Evolutionary conservation across 2,888 invertebrate genomes (phyloP), one percentile per base, ranked within the genome.

Genomic region (Mythimna pallens): DNA sequence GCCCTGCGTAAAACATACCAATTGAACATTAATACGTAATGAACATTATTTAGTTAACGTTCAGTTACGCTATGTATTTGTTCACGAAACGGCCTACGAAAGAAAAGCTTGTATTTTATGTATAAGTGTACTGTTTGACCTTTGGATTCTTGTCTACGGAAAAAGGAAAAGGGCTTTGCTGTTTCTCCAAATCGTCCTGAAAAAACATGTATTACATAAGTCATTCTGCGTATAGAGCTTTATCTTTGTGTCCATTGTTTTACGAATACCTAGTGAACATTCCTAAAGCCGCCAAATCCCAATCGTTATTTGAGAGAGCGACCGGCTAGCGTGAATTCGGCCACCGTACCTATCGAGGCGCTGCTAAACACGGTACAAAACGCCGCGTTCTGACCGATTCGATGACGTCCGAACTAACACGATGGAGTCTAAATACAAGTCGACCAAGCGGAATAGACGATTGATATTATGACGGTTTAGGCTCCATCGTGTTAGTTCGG

Each of bases 1-100:
- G 88, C 78, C 86, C 88, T 73, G 85, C 87, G 89, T 88, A 89
- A 87, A 88, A 92, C 90, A 90, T 88, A 88, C 90, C 92, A 89
- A 93, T 93, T 91, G 91, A 88, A 90, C 91, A 88, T 93, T 92
- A 93, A 94, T 93, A 90, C 88, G 86, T 93, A 93, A 94, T 92
- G 92, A 92, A 89, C 82, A 83, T 87, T 85, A 86, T 90, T 90
- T 84, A 81, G 80, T 82, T 80, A 87, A 85, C 84, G 69, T 85
- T 73, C 73, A 74, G 75, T 77, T 82, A 71, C 69, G 61, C 64
- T 58, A 34, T 73, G 58, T 74, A 73, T 81, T 70, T 65, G 59
- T 67, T 34, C 63, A 58, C 54, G n/a, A 50, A 73, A 66, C 47
- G 57, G n/a, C 30, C 52, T 57, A 36, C 12, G 34, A 40, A 65